Base-by-base conservation (phyloP, 2,113 vertebrate genomes). In the Thamnophis sirtalis region DNA sequence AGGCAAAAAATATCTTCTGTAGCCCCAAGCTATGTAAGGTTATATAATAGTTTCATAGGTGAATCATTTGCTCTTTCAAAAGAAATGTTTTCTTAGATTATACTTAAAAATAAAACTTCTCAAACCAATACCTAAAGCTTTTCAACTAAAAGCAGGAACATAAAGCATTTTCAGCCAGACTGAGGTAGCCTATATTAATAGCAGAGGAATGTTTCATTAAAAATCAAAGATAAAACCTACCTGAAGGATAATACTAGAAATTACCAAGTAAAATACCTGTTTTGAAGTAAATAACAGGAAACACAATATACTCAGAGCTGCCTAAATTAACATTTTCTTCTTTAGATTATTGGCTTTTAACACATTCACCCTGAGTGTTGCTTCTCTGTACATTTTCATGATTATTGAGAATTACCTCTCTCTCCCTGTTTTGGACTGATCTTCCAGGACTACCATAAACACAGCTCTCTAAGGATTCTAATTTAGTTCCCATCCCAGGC, bases 401-500 rank as follows among this genome's bases (percentile, higher is more conserved):
- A 49, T 91, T 91, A 92, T 92, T 85, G 50, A 91, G n/a, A 22
- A 68, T 38, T 53, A 60, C 58, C 91, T 86, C 68, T 24, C 48
- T 85, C 0, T 6, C 89, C 91, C 54, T 87, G 60, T 90, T 92
- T 28, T 4, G 89, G n/a, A 87, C 91, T 94, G 11, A 58, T 92
- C 93, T 93, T 91, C 87, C 2, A 8, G 26, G 90, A 38, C 7
- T 94, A 73, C 84, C 93, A 8, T 21, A 4, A 54, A 89, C 56
- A 50, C 33, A 28, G 92, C 91, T 84, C 80, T 13, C 4, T 84
- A 6, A 6, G 93, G 92, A 94, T 88, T 96, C 96, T 94, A 90
- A 96, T 96, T 95, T 96, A 95, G 94, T 58, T 94, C 93, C 92
- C 49, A 55, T 94, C 90, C 51, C 89, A 93, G 86, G 93, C 28